Conservation (phyloP, 2,888 invertebrate genomes). For the Netelia melanura region DNA sequence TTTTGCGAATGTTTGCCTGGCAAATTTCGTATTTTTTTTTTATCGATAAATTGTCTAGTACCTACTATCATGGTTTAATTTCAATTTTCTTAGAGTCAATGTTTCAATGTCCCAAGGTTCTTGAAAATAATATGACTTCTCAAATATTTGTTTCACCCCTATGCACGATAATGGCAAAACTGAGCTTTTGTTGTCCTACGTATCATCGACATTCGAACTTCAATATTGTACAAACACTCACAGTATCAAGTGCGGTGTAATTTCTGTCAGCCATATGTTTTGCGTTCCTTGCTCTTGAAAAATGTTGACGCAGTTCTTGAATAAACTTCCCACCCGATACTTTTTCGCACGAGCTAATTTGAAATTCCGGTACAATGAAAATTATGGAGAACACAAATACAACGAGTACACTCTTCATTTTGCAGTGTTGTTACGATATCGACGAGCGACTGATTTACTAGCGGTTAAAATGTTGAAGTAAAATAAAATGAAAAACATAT, state of each 20-base stretch:
- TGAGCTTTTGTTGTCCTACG: not conserved
- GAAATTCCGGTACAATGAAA: slow-evolving; percentile 13
- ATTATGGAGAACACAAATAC: slow-evolving; percentile 31
- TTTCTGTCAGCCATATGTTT: slow-evolving; percentile 17
- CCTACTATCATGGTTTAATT: not conserved
- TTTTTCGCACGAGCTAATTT: slow-evolving; percentile 3
- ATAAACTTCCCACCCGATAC: slow-evolving; percentile 28
- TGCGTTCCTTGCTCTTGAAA: slow-evolving; percentile 23
- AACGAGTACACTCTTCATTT: slow-evolving; percentile 54
- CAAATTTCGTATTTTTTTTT: not conserved
- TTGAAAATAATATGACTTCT: not conserved
- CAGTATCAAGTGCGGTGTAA: slow-evolving; percentile 54
- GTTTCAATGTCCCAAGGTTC: not conserved
- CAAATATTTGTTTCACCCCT: not conserved
- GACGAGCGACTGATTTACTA: slow-evolving; percentile 31
- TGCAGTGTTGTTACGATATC: slow-evolving; percentile 15
- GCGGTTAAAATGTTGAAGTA: slow-evolving; percentile 31
- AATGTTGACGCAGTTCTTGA: slow-evolving; percentile 31
- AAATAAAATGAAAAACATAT: slow-evolving; percentile 14
- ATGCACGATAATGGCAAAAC: not conserved
- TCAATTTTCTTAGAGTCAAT: not conserved
- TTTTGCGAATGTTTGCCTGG: not conserved
- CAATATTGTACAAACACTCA: slow-evolving; percentile 24
- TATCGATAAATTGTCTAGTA: not conserved
- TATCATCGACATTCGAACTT: not conserved